Evolutionary conservation across 2,888 invertebrate genomes (phyloP), one percentile per base, ranked within the genome.

Genomic region (Schizaphis graminum): DNA sequence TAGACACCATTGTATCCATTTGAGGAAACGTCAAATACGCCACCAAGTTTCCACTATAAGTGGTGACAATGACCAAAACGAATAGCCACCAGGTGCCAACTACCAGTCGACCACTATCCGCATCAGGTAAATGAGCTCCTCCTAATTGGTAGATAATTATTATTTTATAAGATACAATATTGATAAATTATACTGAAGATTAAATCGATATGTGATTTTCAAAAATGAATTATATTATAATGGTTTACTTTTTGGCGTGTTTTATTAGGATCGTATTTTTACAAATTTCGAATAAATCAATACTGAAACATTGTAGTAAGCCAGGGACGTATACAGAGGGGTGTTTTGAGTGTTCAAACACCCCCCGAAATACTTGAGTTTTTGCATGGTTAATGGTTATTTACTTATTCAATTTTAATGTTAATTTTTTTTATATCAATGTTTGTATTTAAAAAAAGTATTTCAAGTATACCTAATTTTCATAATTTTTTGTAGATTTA

Each of bases 81-180:
- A 98, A 98, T 90, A 99, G 96, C 99, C 99, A 99, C 99, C 99
- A 99, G 1, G 98, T 97, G 0, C 98, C 98, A 0, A 99, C 97
- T 7, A 99, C 97, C 16, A 98, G 96, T 13, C 99, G 97, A 5
- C 98, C 98, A 95, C 98, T 98, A 95, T 98, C 98, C 0, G 98
- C 98, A 93, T 97, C 96, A 0, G 99, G 99, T 61, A 98, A 96
- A 95, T 98, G 97, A 97, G 98, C 98, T 10, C 98, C 98, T 95
- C 98, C 98, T 98, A 95, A 92, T 49, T 24, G 11, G 4, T 44
- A 16, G 21, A 53, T 53, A 85, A 85, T 85, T 35, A 77, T 35
- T 77, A 21, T 41, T 35, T 77, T 8, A 67, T 35, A 35, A 77
- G 21, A 35, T 35, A 35, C 21, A 35, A 77, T 21, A 8, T 21